phyloP scores from a whole-genome alignment of 2,888 invertebrate species.

The Portevinia maculata region DNA sequence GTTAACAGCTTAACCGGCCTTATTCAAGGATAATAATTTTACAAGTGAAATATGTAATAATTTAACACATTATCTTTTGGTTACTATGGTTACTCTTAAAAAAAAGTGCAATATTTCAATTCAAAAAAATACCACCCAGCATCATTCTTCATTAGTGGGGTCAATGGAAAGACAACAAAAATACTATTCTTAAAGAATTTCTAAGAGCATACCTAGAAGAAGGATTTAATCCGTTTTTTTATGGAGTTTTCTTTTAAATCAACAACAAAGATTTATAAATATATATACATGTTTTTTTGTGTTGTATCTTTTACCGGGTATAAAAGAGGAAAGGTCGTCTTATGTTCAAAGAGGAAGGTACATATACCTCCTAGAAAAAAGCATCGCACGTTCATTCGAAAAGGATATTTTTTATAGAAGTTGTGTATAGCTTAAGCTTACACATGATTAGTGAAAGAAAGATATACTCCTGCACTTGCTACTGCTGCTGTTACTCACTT shows the following conservation, averaged over 20 bases:
- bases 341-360: conserved; percentile 51
- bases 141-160: conserved; percentile 1
- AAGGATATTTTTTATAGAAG: conserved; percentile 59
- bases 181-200: conserved; percentile 34
- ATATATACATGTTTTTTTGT: conserved; percentile 26
- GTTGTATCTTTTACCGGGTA: conserved; percentile 30
- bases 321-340: conserved; percentile 62
- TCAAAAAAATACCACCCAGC: background rate
- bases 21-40: conserved; percentile 37
- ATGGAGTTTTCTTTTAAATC: conserved; percentile 38
- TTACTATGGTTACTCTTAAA: conserved; percentile 57
- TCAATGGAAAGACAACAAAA: background rate
- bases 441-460: conserved; percentile 59
- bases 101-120: no score
- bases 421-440: conserved; percentile 40
- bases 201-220: conserved; percentile 30
- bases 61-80: conserved; percentile 23
- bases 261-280: conserved; percentile 67
- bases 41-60: background rate
- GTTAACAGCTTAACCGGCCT: conserved; percentile 14
- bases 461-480: conserved; percentile 17
- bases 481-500: background rate
- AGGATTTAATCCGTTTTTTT: conserved; percentile 41
- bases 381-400: conserved; percentile 55
- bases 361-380: conserved; percentile 38